Base-by-base conservation (phyloP, 2,113 vertebrate species). In the Collichthys lucidus region DNA sequence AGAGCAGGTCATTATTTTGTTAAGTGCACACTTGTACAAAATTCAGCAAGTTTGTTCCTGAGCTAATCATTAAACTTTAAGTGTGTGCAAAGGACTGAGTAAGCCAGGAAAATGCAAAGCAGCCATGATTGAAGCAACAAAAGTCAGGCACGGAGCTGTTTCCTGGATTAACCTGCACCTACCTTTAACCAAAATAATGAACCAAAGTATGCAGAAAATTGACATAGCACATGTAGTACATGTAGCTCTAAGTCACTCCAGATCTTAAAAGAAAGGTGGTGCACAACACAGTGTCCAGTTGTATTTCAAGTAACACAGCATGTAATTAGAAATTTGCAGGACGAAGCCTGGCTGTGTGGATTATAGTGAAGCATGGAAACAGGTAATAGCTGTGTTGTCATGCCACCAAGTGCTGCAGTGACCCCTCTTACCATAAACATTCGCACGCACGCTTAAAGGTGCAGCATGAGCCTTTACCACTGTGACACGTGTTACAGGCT, bases 51-150 rank as follows among this genome's bases (percentile, higher is more conserved):
- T 76, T 73, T 85, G 46, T 49, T 52, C 26, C 56, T 24, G 42
- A 15, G 68, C 10, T 81, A 83, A 92, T 88, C 61, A 80, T 82
- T 85, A 68, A 71, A 85, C 62, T 88, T 64, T 69, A 75, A 83
- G 57, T 70, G 49, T 65, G 59, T 71, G 66, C 53, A 70, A 22
- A 77, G 63, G 22, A 67, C 56, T 16, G n/a, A 63, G 46, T 55
- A 63, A 66, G n/a, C 1, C 47, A 57, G 56, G 31, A 52, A 56
- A 63, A 63, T 65, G 22, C n/a, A 42, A 4, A 16, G 57, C 14
- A 60, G 29, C 15, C 70, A 40, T 11, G 31, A 10, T 75, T 19
- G 15, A 31, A 68, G 11, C 49, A 17, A 56, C 5, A 57, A 6
- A 64, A 49, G 26, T 42, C 8, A 52, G 67, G 26, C 49, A 55